Conservation (phyloP, 1,140 invertebrate species). For the Orius insidiosus region DNA sequence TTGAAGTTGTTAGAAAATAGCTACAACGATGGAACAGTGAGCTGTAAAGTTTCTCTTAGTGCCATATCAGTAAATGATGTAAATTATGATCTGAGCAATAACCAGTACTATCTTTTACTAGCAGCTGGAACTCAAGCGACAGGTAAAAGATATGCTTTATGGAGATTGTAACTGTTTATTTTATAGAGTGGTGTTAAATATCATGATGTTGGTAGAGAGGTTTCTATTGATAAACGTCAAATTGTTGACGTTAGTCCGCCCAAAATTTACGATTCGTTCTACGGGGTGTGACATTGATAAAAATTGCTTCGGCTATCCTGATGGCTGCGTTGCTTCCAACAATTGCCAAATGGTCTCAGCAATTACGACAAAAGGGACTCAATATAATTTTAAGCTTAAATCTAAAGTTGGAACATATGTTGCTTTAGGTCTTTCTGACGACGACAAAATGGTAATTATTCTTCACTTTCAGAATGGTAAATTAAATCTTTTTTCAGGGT, state of each 20-base stretch:
- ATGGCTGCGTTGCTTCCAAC: slow-evolving; percentile 40
- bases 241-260: slow-evolving; percentile 21
- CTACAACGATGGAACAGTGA: slow-evolving; percentile 47
- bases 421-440: slow-evolving; percentile 53
- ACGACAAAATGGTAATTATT: slow-evolving; percentile 44
- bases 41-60: slow-evolving; percentile 48
- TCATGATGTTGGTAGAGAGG: slow-evolving; percentile 37
- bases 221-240: slow-evolving; percentile 28
- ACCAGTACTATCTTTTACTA: slow-evolving; percentile 54
- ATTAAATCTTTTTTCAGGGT: slow-evolving; percentile 37
- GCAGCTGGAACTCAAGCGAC: slow-evolving; percentile 37
- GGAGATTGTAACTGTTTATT: no score
- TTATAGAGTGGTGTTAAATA: slow-evolving; percentile 41
- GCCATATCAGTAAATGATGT: slow-evolving; percentile 38
- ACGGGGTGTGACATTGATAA: slow-evolving; percentile 56
- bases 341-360: slow-evolving; percentile 52
- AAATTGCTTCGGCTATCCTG: slow-evolving; percentile 61
- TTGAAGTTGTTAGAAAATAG: slow-evolving; percentile 34
- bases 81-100: slow-evolving; percentile 49
- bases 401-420: slow-evolving; percentile 37
- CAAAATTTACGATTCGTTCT: slow-evolving; percentile 39
- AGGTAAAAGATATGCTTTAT: no score
- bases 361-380: slow-evolving; percentile 46
- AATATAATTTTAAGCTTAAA: slow-evolving; percentile 48
- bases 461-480: neutral